phyloP scores from a whole-genome alignment of 1,140 invertebrate genomes.

The Bombus confusus region DNA sequence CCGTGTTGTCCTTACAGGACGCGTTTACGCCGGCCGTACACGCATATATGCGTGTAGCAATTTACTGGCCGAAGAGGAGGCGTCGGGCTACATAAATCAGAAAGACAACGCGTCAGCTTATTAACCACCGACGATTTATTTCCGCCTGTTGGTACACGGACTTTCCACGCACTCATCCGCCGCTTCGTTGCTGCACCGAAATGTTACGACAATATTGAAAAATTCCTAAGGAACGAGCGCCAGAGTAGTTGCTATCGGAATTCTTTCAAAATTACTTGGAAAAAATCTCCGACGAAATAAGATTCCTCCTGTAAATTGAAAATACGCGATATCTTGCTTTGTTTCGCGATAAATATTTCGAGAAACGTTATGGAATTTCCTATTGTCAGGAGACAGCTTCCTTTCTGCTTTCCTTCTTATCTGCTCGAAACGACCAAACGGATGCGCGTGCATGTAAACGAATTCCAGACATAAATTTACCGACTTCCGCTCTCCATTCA shows the following conservation, averaged over 20 bases:
- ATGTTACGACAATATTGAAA: constrained; percentile 13
- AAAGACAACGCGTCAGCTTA: constrained; percentile 71
- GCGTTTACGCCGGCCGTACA: constrained; percentile 55
- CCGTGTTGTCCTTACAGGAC: constrained; percentile 53
- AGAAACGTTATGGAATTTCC: neutral
- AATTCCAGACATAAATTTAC: constrained; percentile 65
- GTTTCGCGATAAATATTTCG: neutral
- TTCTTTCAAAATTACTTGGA: neutral
- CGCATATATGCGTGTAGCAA: constrained; percentile 62
- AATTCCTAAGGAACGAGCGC: neutral
- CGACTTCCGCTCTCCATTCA: constrained; percentile 63
- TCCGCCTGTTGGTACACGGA: constrained; percentile 43
- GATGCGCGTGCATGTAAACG: constrained; percentile 58
- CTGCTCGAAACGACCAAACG: constrained; percentile 8
- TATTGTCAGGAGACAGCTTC: no score
- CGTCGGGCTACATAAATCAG: constrained; percentile 70
- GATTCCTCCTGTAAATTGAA: neutral
- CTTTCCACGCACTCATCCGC: constrained; percentile 43
- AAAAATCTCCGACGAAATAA: no score
- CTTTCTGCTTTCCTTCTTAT: constrained; percentile 2
- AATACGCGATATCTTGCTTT: neutral
- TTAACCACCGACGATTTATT: constrained; percentile 71
- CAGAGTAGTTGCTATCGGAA: no score
- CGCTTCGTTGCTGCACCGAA: neutral
- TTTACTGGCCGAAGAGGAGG: constrained; percentile 68